A percentile compares a stretch with the other conserved stretches of the same genome.
Evolutionary conservation across 2,888 invertebrate genomes (phyloP).

Genomic region (Andrena bucephala): DNA sequence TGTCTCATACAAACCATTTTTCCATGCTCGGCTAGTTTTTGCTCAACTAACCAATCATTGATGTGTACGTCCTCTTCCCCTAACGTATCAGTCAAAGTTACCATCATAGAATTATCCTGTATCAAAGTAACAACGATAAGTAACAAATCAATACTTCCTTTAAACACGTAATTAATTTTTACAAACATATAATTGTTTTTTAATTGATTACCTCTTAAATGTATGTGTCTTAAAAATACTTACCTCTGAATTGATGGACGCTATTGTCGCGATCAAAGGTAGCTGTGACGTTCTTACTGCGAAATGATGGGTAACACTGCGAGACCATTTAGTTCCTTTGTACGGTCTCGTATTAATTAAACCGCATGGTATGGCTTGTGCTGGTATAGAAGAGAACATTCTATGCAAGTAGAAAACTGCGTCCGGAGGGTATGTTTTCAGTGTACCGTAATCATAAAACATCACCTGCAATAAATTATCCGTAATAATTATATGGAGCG

Average conservation of each 20-base stretch:
- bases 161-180: constrained; percentile 1
- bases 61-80: constrained; percentile 76
- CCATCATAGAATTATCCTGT: constrained; percentile 79
- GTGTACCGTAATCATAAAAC: constrained; percentile 83
- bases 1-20: constrained; percentile 80
- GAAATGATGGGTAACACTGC: constrained; percentile 65
- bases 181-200: not conserved
- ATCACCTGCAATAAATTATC: constrained; percentile 72
- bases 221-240: too few species aligned
- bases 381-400: constrained; percentile 77
- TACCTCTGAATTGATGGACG: constrained; percentile 71
- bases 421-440: constrained; percentile 73
- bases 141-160: constrained; percentile 21
- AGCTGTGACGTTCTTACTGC: constrained; percentile 52
- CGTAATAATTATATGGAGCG: constrained; percentile 9
- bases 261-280: constrained; percentile 73
- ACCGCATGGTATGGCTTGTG: constrained; percentile 82
- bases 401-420: constrained; percentile 77
- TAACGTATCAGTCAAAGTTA: constrained; percentile 77
- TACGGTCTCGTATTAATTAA: constrained; percentile 76
- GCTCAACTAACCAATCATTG: constrained; percentile 78
- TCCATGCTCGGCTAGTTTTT: constrained; percentile 74
- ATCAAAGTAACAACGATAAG: constrained; percentile 18
- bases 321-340: constrained; percentile 70
- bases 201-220: too few species aligned